Base-by-base conservation (phyloP, 2,113 vertebrate genomes). In the Paradoxurus hermaphroditus region DNA sequence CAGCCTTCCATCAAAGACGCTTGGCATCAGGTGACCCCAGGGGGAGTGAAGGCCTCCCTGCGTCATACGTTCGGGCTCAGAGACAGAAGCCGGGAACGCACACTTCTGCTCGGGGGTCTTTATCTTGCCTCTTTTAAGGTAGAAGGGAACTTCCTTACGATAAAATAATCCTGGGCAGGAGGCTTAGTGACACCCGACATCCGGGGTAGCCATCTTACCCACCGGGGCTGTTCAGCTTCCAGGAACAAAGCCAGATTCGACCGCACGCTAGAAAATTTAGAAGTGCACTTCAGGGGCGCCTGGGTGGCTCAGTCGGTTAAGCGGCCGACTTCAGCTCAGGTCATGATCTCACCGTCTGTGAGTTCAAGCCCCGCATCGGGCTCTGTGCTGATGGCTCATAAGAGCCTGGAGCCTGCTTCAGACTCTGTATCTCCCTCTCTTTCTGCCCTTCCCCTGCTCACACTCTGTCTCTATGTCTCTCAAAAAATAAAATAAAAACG, bases 11-110 rank as follows among this genome's bases (percentile, higher is more conserved):
- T 68, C 90, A 75, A 59, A 67, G 65, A 49, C 86, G 27, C 6
- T 77, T 67, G 90, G 62, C 93, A 53, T 96, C 46, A 41, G 92
- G 49, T 97, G 94, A 84, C 70, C 34, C 90, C 23, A 13, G 18
- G 67, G 46, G 44, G 67, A 34, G 77, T 12, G 2, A 63, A 86
- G 91, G 7, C 44, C 51, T 53, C 90, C n/a, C 29, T 39, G 51
- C 19, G 46, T 90, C 63, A 13, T 4, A 34, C 7, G 18, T 36
- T 51, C 15, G 51, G 41, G 53, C 23, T 39, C 23, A 46, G 56
- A 51, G 95, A 75, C 65, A 53, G 90, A 41, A 84, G 49, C 72
- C 39, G 41, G 51, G 91, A 63, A 78, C 62, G 39, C 29, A 12
- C 51, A 81, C 59, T 95, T 84, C 46, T 83, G 86, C 46, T 77